phyloP scores from a whole-genome alignment of 2,113 vertebrate genomes.

The Bubalus kerabau region DNA sequence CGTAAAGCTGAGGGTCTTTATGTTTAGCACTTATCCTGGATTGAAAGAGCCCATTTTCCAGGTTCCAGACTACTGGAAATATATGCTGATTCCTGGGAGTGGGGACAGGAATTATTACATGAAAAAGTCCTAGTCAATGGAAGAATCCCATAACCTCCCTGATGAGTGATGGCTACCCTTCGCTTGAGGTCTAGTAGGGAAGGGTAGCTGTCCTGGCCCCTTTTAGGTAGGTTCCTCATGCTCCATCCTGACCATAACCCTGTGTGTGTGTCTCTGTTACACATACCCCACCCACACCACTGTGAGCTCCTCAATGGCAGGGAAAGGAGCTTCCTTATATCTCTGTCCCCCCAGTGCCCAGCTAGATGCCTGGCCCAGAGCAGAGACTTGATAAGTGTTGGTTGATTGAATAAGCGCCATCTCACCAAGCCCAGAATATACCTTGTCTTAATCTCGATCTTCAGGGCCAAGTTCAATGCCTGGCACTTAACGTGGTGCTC shows the following conservation, averaged over 20 bases:
- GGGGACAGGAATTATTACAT: background rate
- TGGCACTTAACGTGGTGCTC: background rate
- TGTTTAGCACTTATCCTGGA: background rate
- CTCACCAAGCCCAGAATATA: background rate
- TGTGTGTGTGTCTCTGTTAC: background rate
- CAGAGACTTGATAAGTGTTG: background rate
- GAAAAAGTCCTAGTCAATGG: background rate
- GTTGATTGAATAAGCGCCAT: background rate
- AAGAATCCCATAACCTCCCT: background rate
- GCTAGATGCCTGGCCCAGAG: background rate
- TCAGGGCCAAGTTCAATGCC: background rate
- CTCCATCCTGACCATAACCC: background rate
- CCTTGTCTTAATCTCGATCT: background rate
- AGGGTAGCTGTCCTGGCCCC: background rate
- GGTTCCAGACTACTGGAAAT: background rate
- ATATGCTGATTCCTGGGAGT: background rate
- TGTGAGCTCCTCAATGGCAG: background rate
- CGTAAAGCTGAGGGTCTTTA: background rate
- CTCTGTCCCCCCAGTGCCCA: background rate
- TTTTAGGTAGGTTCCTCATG: background rate
- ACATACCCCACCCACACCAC: background rate
- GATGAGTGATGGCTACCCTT: background rate
- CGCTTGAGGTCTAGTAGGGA: background rate
- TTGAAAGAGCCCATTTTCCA: background rate
- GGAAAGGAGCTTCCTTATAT: background rate